phyloP scores from a whole-genome alignment of 2,113 vertebrate genomes.

The Propithecus coquereli region DNA sequence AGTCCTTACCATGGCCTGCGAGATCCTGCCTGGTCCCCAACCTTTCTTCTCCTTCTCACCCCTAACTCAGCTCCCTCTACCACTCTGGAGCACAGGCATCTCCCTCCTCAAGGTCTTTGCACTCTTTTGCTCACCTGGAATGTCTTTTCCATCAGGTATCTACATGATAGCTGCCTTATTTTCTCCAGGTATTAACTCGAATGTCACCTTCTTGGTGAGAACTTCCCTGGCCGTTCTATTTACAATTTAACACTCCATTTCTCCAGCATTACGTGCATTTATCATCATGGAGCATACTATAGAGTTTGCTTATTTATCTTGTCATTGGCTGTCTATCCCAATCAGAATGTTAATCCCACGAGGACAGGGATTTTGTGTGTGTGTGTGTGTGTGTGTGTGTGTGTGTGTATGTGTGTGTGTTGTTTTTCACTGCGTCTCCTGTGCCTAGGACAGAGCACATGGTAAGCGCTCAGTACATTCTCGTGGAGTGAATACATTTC shows the following conservation, averaged over 20 bases:
- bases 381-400: neutral
- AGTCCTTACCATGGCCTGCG: neutral
- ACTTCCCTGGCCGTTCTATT: neutral
- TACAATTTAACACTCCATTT: neutral
- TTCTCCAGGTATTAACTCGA: neutral
- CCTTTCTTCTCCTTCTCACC: neutral
- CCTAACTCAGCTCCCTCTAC: neutral
- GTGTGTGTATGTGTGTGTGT: accelerated
- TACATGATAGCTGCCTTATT: neutral
- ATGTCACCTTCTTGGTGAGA: neutral
- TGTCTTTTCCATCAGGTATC: neutral
- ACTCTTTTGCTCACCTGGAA: neutral
- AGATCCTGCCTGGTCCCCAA: neutral
- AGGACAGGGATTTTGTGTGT: neutral
- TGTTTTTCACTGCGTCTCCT: neutral
- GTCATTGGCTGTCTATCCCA: neutral
- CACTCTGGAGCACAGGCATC: neutral
- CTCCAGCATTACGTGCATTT: neutral
- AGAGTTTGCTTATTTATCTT: neutral
- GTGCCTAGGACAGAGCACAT: neutral
- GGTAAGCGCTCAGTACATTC: neutral
- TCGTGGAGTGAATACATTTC: slow-evolving; percentile 11
- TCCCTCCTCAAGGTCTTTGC: neutral
- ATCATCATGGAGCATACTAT: neutral
- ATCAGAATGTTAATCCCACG: neutral